Conservation (phyloP, 2,888 invertebrate species). For the Meteorus cinctellus region DNA sequence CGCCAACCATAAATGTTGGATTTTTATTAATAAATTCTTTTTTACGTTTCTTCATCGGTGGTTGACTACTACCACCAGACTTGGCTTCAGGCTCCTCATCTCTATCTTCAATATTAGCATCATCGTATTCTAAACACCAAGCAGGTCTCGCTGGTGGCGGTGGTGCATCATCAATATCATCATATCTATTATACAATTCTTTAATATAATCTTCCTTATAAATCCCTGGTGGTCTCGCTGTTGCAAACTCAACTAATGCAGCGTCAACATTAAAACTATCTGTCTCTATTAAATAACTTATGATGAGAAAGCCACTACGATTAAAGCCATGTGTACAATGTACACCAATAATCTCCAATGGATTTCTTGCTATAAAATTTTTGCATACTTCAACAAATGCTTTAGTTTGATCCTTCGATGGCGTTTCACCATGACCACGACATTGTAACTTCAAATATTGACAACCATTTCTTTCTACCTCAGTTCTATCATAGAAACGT, state of each 20-base stretch:
- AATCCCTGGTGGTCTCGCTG: conserved; percentile 92
- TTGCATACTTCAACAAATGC: conserved; percentile 88
- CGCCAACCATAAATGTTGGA: conserved; percentile 90
- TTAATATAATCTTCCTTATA: conserved; percentile 97
- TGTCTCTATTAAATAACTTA: conserved; percentile 91
- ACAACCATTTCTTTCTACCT: conserved; percentile 84
- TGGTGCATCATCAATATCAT: conserved; percentile 80
- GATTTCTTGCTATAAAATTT: conserved; percentile 85
- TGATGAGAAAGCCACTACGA: conserved; percentile 95
- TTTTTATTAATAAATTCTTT: conserved; percentile 77
- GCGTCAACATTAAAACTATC: conserved; percentile 89
- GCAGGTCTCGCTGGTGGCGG: conserved; percentile 85
- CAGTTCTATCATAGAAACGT: conserved; percentile 91
- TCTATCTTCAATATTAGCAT: conserved; percentile 57
- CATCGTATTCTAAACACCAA: conserved; percentile 85
- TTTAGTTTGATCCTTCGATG: conserved; percentile 87
- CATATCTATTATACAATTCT: conserved; percentile 88
- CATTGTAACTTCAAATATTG: conserved; percentile 92
- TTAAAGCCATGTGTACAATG: conserved; percentile 99
- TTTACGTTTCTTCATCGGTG: conserved; percentile 71
- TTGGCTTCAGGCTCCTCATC: conserved; percentile 57
- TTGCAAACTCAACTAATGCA: conserved; percentile 85
- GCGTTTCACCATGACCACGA: conserved; percentile 94
- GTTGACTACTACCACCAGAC: conserved; percentile 40
- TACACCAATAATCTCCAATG: conserved; percentile 83